Conservation (phyloP, 2,888 invertebrate genomes). For the Amaurobius ferox region DNA sequence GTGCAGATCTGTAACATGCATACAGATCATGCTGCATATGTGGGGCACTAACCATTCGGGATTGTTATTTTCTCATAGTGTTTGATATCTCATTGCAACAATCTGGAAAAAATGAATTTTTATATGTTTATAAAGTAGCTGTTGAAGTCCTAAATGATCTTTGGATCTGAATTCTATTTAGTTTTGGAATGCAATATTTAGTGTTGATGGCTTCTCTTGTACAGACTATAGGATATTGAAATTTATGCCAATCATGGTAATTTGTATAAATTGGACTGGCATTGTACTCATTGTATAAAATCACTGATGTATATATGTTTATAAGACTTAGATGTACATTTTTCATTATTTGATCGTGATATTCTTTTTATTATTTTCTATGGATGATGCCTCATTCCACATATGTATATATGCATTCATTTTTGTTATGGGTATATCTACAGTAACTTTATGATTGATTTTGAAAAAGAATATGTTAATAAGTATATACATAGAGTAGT, state of each 20-base stretch:
- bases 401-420: slow-evolving; percentile 24
- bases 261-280: slow-evolving; percentile 17
- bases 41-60: neutral
- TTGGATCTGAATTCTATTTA: slow-evolving; percentile 14
- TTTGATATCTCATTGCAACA: neutral
- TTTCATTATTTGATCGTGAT: slow-evolving; percentile 17
- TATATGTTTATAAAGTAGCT: slow-evolving; percentile 7
- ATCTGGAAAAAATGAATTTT: neutral
- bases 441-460: too few relatives aligned
- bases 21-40: neutral
- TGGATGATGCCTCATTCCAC: slow-evolving; percentile 44
- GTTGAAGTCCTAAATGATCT: neutral
- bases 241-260: neutral
- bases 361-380: slow-evolving; percentile 25
- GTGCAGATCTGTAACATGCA: too few relatives aligned
- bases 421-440: neutral
- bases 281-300: slow-evolving; percentile 42
- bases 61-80: slow-evolving; percentile 5
- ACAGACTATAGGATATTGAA: slow-evolving; percentile 8
- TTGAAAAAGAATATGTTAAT: too few relatives aligned
- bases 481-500: too few relatives aligned
- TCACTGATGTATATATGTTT: slow-evolving; percentile 41
- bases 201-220: neutral
- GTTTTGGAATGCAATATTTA: slow-evolving; percentile 3
- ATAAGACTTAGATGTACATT: slow-evolving; percentile 18